A percentile compares a stretch with the other conserved stretches of the same genome.
These are phyloP conservation scores for Rhamphomyia laevipes DNA, from an alignment of 2,888 invertebrate genomes.

Conservation along the genomic window DNA sequence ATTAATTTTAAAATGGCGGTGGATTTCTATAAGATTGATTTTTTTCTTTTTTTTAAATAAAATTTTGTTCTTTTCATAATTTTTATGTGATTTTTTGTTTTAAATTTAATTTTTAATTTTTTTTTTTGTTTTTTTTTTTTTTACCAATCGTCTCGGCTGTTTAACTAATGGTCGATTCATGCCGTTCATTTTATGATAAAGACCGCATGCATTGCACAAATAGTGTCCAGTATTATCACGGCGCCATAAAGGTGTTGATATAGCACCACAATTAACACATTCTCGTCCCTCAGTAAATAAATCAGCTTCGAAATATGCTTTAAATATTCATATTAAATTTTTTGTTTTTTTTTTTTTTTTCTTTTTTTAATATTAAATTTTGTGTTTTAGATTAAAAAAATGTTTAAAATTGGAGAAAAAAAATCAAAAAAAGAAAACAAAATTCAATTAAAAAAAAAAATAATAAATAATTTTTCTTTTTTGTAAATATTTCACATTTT, in stretches of 20 bases:
- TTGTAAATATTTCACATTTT: background rate
- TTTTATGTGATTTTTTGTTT: constrained; percentile 13
- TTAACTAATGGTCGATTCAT: constrained; percentile 85
- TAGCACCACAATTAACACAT: constrained; percentile 97
- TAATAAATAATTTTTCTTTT: background rate
- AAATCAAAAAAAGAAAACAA: background rate
- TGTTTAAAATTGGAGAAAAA: background rate
- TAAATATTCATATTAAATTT: constrained; percentile 13
- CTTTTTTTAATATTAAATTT: background rate
- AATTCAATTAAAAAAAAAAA: background rate
- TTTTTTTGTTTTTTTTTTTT: constrained; percentile 13
- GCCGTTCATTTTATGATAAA: constrained; percentile 95
- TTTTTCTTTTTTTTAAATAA: constrained; percentile 7
- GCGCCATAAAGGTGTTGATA: constrained; percentile 95
- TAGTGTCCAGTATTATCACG: constrained; percentile 98
- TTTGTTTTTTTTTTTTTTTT: background rate
- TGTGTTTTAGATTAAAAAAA: too few species aligned
- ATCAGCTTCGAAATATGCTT: constrained; percentile 40
- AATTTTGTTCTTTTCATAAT: constrained; percentile 6
- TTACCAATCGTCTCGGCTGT: constrained; percentile 84
- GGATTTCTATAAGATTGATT: constrained; percentile 36
- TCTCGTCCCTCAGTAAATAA: constrained; percentile 75
- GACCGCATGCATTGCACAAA: constrained; percentile 98
- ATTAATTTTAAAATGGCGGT: constrained; percentile 28
- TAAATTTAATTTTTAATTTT: constrained; percentile 3